A percentile compares a stretch with the other conserved stretches of the same genome.
Conservation (phyloP, 2,797 vertebrate species). For the Gambusia yucatana region DNA sequence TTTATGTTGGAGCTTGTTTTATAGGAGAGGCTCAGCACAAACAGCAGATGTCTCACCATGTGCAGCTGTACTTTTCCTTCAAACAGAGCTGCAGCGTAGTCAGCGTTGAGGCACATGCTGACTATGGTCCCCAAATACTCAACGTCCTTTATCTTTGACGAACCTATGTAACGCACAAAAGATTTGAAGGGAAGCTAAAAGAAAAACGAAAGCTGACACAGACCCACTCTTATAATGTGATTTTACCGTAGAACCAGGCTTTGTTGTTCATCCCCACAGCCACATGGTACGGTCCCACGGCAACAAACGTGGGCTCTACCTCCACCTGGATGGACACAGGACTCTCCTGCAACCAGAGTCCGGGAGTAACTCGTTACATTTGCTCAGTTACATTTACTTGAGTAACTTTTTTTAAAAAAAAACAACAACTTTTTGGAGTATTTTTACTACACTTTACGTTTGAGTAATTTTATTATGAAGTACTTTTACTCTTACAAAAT, state of each 20-base stretch:
- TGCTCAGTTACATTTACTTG: too few species aligned
- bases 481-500: too few species aligned
- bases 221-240: not conserved
- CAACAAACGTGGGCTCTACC: constrained; percentile 94
- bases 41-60: constrained; percentile 81
- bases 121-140: constrained; percentile 95
- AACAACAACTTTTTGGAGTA: too few species aligned
- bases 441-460: too few species aligned
- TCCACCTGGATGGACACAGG: constrained; percentile 90
- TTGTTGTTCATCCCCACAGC: constrained; percentile 98
- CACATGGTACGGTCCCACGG: constrained; percentile 91
- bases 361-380: too few species aligned
- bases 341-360: constrained; percentile 76
- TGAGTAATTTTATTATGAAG: too few species aligned
- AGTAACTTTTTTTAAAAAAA: too few species aligned
- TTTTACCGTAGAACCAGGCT: constrained; percentile 91
- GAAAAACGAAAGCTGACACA: not conserved
- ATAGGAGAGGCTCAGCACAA: not conserved
- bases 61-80: constrained; percentile 97
- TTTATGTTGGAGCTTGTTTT: not conserved
- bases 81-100: constrained; percentile 94
- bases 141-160: constrained; percentile 90
- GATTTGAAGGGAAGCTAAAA: not conserved
- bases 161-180: constrained; percentile 75
- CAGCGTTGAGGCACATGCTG: constrained; percentile 90